These are phyloP conservation scores for Branchinecta sandiegonensis DNA, from an alignment of 2,888 invertebrate species.

Conservation along the genomic window DNA sequence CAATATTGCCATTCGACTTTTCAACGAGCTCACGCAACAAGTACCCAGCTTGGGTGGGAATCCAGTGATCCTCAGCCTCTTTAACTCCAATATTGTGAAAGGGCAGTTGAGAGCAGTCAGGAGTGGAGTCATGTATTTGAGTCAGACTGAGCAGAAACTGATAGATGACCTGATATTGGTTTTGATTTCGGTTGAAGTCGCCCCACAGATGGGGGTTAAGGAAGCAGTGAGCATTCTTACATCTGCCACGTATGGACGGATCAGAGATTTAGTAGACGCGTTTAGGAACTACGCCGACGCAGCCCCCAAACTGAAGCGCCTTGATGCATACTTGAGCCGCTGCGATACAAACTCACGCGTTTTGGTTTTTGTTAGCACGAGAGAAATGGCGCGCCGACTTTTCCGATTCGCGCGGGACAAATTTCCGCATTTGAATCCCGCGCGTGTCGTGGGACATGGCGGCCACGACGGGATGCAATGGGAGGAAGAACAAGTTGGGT, in stretches of 20 bases:
- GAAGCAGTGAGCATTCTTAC: slow-evolving; percentile 14
- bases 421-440: slow-evolving; percentile 15
- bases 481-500: slow-evolving; percentile 17
- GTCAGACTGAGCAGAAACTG: background rate
- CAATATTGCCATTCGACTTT: background rate
- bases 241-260: background rate
- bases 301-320: background rate
- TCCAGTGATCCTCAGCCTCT: background rate
- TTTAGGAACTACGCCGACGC: background rate
- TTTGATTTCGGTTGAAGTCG: slow-evolving; percentile 4
- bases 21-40: background rate
- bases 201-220: slow-evolving; percentile 17
- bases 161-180: slow-evolving; percentile 7
- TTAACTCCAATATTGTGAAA: background rate
- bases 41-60: background rate
- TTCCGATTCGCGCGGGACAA: background rate
- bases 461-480: slow-evolving; percentile 19
- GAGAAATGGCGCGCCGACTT: slow-evolving; percentile 4
- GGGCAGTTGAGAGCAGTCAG: slow-evolving; percentile 17
- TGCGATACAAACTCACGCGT: background rate
- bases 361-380: slow-evolving; percentile 17
- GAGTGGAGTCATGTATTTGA: background rate
- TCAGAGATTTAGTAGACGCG: background rate
- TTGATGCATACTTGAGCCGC: background rate
- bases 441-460: slow-evolving; percentile 6